A percentile compares a stretch with the other conserved stretches of the same genome.
phyloP scores from a whole-genome alignment of 2,113 vertebrate species.

The Rhinopomastus cyanomelas region DNA sequence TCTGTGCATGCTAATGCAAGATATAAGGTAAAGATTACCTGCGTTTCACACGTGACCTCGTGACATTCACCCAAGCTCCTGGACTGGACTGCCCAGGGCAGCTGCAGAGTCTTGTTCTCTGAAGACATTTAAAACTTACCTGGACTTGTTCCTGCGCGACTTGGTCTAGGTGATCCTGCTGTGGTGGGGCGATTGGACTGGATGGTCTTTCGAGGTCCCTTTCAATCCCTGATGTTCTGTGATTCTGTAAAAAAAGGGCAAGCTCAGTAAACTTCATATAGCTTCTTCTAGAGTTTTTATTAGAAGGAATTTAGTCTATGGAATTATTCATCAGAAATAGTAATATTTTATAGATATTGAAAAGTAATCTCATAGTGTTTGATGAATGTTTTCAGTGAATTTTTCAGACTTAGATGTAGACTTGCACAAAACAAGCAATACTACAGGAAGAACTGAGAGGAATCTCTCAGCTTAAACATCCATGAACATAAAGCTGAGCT shows the following conservation, averaged over 20 bases:
- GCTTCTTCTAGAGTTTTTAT: neutral
- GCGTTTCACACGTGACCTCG: neutral
- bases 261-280: neutral
- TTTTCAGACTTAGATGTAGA: neutral
- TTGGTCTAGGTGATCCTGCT: too few species aligned
- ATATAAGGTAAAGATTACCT: neutral
- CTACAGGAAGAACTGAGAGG: neutral
- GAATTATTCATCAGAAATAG: neutral
- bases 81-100: too few species aligned
- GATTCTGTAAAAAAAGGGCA: rapidly evolving
- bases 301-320: neutral
- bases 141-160: too few species aligned
- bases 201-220: too few species aligned
- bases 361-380: neutral
- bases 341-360: neutral
- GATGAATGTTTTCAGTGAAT: neutral
- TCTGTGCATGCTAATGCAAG: neutral
- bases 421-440: neutral
- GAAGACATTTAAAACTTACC: too few species aligned
- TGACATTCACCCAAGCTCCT: neutral
- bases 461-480: neutral
- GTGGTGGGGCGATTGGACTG: too few species aligned
- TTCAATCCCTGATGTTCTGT: too few species aligned
- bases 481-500: neutral
- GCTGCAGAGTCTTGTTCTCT: too few species aligned